phyloP scores from a whole-genome alignment of 1,140 invertebrate species.

The Cotesia vestalis region DNA sequence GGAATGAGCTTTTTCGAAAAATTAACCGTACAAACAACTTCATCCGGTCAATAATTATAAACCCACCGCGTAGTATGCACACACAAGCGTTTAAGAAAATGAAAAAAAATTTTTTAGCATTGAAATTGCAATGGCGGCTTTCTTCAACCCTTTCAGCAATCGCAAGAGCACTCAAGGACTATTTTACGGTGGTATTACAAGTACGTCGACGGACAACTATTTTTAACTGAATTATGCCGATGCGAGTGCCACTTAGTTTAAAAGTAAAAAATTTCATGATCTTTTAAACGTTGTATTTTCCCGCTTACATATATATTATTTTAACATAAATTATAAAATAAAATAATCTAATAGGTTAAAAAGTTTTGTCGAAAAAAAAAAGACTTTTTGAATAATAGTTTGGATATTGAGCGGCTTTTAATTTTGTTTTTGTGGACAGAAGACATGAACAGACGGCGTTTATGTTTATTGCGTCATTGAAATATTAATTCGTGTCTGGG shows the following conservation, averaged over 20 bases:
- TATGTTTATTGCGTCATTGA: conserved; percentile 34
- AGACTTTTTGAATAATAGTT: background rate
- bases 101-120: conserved; percentile 17
- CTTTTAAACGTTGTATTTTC: background rate
- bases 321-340: no score
- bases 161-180: background rate
- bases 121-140: background rate
- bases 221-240: conserved; percentile 11
- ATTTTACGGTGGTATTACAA: conserved; percentile 6
- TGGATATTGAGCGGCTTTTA: background rate
- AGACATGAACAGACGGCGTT: conserved; percentile 26
- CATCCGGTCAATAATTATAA: conserved; percentile 28
- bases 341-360: no score
- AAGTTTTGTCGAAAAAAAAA: no score
- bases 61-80: background rate
- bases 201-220: conserved; percentile 2
- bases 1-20: conserved; percentile 43
- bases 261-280: background rate
- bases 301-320: background rate
- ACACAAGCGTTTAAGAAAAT: background rate
- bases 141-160: conserved; percentile 13
- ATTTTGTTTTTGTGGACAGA: conserved; percentile 12
- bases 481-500: conserved; percentile 39
- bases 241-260: background rate
- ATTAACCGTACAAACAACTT: conserved; percentile 43